Conservation (phyloP, 2,888 invertebrate species). For the Drymonia ruficornis region DNA sequence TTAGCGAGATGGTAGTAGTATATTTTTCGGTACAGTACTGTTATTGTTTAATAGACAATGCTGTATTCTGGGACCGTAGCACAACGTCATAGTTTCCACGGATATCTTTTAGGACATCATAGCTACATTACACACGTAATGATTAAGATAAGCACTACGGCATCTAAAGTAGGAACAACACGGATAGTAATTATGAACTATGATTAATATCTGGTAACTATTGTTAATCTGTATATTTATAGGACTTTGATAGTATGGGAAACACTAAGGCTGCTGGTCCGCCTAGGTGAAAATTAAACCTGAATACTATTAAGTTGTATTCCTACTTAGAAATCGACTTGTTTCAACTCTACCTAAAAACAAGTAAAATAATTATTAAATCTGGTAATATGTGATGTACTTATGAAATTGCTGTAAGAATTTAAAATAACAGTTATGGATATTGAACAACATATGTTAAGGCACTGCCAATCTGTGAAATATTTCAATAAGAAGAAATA, state of each 20-base stretch:
- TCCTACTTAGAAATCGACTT: too few species aligned
- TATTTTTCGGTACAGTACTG: constrained; percentile 5
- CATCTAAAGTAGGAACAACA: neutral
- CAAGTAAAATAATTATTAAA: too few species aligned
- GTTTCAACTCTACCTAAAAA: too few species aligned
- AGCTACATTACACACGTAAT: constrained; percentile 26
- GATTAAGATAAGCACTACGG: constrained; percentile 22
- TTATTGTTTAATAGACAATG: constrained; percentile 53
- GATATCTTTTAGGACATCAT: constrained; percentile 59
- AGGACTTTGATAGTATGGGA: neutral
- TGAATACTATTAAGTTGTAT: neutral
- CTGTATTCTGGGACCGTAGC: constrained; percentile 49
- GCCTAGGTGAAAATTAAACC: neutral
- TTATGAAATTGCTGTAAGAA: too few species aligned
- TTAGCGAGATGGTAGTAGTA: too few species aligned
- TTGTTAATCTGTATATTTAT: neutral
- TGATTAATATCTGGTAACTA: neutral
- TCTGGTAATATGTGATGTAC: too few species aligned
- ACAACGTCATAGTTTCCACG: constrained; percentile 56
- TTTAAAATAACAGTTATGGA: too few species aligned
- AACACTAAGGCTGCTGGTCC: neutral
- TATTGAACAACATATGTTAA: too few species aligned
- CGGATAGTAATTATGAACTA: neutral
- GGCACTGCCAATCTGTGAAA: too few species aligned
- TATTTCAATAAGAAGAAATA: neutral